These are phyloP conservation scores for Hystrix brachyura DNA, from an alignment of 2,113 vertebrate genomes.

Conservation along the genomic window DNA sequence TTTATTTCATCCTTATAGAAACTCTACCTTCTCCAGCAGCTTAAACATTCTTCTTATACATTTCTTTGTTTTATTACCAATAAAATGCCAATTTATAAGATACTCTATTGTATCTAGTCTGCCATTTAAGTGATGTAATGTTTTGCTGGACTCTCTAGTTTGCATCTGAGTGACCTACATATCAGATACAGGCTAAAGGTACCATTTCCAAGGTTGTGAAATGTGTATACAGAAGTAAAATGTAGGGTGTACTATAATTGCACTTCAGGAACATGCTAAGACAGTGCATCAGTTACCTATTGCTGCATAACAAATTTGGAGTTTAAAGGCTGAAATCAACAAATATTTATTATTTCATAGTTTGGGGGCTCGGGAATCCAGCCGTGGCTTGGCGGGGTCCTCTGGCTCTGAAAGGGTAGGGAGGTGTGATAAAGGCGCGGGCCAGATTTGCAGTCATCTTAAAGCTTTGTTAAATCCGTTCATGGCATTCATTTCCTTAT, in stretches of 20 bases:
- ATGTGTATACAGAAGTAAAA: background rate
- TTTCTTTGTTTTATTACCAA: constrained; percentile 50
- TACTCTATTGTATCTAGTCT: background rate
- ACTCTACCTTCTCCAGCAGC: background rate
- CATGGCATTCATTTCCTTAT: background rate
- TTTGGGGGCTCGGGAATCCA: background rate
- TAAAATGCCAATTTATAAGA: background rate
- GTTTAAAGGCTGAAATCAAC: background rate
- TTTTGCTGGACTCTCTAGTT: constrained; percentile 35
- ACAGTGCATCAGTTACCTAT: background rate
- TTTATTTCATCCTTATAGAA: background rate
- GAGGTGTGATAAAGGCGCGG: background rate
- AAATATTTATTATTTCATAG: background rate
- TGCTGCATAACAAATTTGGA: background rate
- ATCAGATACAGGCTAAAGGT: background rate
- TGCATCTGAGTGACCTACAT: background rate
- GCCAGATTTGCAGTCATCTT: background rate
- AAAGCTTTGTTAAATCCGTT: background rate
- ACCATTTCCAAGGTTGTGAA: background rate
- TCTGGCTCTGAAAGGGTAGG: background rate
- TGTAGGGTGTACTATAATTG: background rate
- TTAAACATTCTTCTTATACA: background rate
- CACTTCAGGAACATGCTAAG: background rate
- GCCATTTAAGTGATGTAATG: background rate
- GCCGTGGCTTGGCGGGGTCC: background rate